Evolutionary conservation across 1,140 invertebrate genomes (phyloP).

Genomic region (Drosophila neocordata): DNA sequence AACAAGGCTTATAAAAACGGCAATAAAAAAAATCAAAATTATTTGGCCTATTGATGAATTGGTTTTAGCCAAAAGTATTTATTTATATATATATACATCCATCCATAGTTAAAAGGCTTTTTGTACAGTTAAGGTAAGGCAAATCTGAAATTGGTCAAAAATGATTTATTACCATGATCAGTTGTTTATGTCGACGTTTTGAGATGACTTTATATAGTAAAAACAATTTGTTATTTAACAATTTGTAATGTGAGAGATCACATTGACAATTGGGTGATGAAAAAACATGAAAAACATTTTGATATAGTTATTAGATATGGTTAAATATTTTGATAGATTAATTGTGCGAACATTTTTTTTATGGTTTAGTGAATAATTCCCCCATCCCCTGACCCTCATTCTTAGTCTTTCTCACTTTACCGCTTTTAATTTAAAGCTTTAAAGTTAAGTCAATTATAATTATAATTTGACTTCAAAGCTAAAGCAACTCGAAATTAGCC

Average conservation of each 20-base stretch:
- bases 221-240: conserved; percentile 77
- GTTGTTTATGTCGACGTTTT: conserved; percentile 73
- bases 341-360: conserved; percentile 31
- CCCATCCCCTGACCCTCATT: neutral
- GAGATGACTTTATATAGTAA: conserved; percentile 49
- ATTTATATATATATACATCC: neutral
- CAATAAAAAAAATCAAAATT: conserved; percentile 43
- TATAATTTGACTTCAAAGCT: conserved; percentile 6
- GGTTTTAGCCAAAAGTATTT: conserved; percentile 65
- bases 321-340: conserved; percentile 30
- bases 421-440: neutral
- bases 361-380: neutral
- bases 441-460: conserved; percentile 16
- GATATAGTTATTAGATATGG: conserved; percentile 77
- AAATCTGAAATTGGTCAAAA: conserved; percentile 66
- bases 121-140: conserved; percentile 63
- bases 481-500: neutral
- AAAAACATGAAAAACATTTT: conserved; percentile 51
- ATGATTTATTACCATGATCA: conserved; percentile 76
- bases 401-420: neutral
- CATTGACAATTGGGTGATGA: conserved; percentile 49
- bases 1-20: conserved; percentile 15
- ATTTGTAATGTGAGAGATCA: conserved; percentile 60
- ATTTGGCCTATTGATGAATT: conserved; percentile 75
- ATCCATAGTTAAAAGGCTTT: conserved; percentile 56